Percentiles rank a stretch among this genome's conserved stretches.
Conservation (phyloP, 2,888 invertebrate species). For the Heliconius sara region DNA sequence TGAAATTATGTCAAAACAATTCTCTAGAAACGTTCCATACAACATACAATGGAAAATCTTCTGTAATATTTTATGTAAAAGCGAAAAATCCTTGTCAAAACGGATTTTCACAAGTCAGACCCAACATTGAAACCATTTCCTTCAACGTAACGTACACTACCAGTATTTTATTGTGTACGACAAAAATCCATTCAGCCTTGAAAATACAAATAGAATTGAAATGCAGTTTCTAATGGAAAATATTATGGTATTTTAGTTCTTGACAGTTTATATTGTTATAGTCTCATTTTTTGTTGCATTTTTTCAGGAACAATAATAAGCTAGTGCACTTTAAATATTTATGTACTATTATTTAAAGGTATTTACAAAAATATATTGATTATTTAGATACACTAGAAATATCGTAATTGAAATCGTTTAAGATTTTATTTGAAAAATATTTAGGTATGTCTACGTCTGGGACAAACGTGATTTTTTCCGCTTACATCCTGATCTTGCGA, state of each 20-base stretch:
- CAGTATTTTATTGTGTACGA: conserved; percentile 34
- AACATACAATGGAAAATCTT: not conserved
- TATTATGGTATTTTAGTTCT: not conserved
- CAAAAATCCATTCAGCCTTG: conserved; percentile 33
- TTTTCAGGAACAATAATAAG: too few species aligned
- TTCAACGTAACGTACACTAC: conserved; percentile 1
- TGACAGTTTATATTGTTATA: not conserved
- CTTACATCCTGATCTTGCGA: too few species aligned
- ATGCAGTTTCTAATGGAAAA: not conserved
- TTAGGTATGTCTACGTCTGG: too few species aligned
- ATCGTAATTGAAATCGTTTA: too few species aligned
- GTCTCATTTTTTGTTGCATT: not conserved
- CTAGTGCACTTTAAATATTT: too few species aligned
- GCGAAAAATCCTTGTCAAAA: conserved; percentile 32
- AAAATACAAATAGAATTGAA: conserved; percentile 33
- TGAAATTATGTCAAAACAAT: not conserved
- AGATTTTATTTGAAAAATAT: too few species aligned
- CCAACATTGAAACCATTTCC: not conserved
- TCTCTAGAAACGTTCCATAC: conserved; percentile 4
- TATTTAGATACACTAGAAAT: too few species aligned
- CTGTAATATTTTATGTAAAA: conserved; percentile 33
- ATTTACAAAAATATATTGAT: too few species aligned
- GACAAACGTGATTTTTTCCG: too few species aligned
- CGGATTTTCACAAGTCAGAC: conserved; percentile 28
- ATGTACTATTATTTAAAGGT: too few species aligned